A percentile compares a stretch with the other conserved stretches of the same genome.
These are phyloP conservation scores for Hydropsyche betteni DNA, from an alignment of 2,888 invertebrate species.

Conservation along the genomic window DNA sequence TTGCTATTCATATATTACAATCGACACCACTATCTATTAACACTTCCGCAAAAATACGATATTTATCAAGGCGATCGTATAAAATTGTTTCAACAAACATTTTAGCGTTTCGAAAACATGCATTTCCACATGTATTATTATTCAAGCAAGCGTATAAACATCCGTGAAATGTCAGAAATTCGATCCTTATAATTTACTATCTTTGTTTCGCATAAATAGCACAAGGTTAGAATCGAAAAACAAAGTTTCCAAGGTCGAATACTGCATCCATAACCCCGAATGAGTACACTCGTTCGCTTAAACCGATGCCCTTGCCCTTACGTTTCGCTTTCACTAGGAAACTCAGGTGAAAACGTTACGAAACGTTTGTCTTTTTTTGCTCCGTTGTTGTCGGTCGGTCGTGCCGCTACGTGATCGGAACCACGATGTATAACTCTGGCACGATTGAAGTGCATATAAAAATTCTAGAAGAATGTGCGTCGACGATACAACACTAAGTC, in stretches of 20 bases:
- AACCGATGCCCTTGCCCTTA: slow-evolving; percentile 36
- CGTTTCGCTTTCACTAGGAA: slow-evolving; percentile 23
- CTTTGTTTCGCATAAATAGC: neutral
- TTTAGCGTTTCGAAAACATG: neutral
- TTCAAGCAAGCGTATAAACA: no score
- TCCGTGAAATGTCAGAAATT: no score
- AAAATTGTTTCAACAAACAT: no score
- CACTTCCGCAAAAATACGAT: no score
- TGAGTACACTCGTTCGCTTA: neutral
- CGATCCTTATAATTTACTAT: no score
- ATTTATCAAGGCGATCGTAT: no score
- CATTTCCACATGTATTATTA: neutral
- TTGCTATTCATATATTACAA: no score
- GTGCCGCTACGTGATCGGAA: slow-evolving; percentile 26
- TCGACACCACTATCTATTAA: no score
- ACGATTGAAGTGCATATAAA: slow-evolving; percentile 3
- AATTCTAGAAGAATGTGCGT: slow-evolving; percentile 1
- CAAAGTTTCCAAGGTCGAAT: neutral
- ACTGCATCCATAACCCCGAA: neutral
- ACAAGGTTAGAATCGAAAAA: neutral
- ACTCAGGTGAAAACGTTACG: slow-evolving; percentile 27
- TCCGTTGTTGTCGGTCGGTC: neutral
- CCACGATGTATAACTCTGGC: slow-evolving; percentile 16
- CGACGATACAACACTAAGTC: neutral
- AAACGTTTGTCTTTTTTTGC: neutral